Evolutionary conservation across 1,140 invertebrate genomes (phyloP), one percentile per base, ranked within the genome.

Genomic region (Copidosoma floridanum): DNA sequence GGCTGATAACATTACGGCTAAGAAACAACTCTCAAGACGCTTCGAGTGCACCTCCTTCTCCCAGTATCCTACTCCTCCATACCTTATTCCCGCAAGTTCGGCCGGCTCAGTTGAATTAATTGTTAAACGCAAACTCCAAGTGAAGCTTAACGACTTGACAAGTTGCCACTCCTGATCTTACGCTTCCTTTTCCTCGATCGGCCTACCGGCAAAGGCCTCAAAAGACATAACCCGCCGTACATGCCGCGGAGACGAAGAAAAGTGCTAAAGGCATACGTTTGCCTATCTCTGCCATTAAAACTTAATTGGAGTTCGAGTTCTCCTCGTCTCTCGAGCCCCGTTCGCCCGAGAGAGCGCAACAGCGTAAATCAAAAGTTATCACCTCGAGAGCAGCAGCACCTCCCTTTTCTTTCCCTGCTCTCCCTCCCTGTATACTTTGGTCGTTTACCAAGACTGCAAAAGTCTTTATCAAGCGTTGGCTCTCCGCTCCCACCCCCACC

Each of bases 251-350:
- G 18, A 16, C 38, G 21, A 14, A 40, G 11, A 53, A 53, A 24
- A 38, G 50, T 18, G 35, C n/a, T 7, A n/a, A n/a, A 16, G 47
- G 16, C 47, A 51, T 58, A 58, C 68, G 71, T 76, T 74, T 74
- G 67, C 69, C 70, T 74, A 75, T 75, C 72, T 74, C 62, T 56
- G 63, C 70, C 70, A 73, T 76, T 74, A 76, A 76, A 76, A 76
- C 69, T 76, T 76, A 76, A 76, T 76, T 74, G 72, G 70, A 76
- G 74, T 73, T 71, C 65, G 73, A 73, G 72, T 68, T 68, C 67
- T 65, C 64, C 64, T 52, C 6, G 63, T 65, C 63, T 46, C n/a
- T 20, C 47, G 10, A 7, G 44, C 55, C 57, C 63, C 26, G 23
- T 64, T 64, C 57, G 55, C 53, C 18, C 29, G 61, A 29, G 32